A percentile compares a stretch with the other conserved stretches of the same genome.
Evolutionary conservation across 2,797 vertebrate species (phyloP).

Genomic region (Onychomys arenicola): DNA sequence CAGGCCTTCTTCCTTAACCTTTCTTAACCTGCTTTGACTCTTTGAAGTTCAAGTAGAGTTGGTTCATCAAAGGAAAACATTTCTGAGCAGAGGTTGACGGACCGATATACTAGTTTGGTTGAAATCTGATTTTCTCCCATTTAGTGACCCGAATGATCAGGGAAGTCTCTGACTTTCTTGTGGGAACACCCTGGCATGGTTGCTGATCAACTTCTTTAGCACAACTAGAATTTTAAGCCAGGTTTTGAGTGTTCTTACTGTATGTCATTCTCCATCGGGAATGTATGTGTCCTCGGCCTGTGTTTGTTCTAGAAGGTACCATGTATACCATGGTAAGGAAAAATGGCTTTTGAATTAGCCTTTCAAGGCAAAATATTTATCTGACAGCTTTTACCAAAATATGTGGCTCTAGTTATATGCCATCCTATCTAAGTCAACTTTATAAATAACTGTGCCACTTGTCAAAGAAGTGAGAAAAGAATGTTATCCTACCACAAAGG

Average conservation of each 20-base stretch:
- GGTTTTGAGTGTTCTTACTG: background rate
- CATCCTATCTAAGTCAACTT: constrained; percentile 36
- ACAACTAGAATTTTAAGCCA: constrained; percentile 46
- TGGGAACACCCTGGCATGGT: constrained; percentile 48
- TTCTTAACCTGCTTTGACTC: background rate
- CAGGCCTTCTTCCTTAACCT: background rate
- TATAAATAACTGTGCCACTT: constrained; percentile 66
- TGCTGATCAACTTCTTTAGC: constrained; percentile 14
- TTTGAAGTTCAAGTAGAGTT: background rate
- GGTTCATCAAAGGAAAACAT: background rate
- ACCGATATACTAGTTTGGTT: background rate
- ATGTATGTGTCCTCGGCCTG: no score
- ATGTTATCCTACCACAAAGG: constrained; percentile 45
- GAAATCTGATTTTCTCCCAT: constrained; percentile 52
- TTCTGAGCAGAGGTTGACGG: background rate
- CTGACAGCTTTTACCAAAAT: constrained; percentile 67
- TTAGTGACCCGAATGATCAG: constrained; percentile 65
- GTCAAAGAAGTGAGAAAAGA: constrained; percentile 45
- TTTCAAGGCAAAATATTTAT: constrained; percentile 59
- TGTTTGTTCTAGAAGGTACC: background rate
- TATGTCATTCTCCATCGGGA: background rate
- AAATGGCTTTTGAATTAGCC: constrained; percentile 48
- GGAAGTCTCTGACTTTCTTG: constrained; percentile 50
- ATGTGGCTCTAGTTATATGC: constrained; percentile 1
- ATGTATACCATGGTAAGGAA: background rate